phyloP scores from a whole-genome alignment of 2,888 invertebrate species.

The Trimorus sp. region DNA sequence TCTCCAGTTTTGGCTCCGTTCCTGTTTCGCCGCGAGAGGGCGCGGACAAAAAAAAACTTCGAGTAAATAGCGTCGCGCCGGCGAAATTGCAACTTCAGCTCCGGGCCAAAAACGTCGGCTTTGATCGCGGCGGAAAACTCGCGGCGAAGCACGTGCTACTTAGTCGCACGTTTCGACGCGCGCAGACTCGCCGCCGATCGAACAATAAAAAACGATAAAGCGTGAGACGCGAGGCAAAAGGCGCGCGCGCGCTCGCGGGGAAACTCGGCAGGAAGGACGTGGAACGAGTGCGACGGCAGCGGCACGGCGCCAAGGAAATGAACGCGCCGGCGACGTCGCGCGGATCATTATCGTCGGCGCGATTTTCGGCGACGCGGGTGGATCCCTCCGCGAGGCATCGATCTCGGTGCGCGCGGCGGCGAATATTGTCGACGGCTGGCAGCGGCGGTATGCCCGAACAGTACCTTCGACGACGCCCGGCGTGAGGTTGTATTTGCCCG shows the following conservation, averaged over 20 bases:
- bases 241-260: neutral
- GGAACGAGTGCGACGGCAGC: neutral
- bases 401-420: conserved; percentile 47
- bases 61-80: too few species aligned
- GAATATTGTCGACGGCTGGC: conserved; percentile 58
- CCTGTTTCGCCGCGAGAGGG: too few species aligned
- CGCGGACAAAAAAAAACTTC: too few species aligned
- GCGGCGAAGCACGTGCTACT: conserved; percentile 35
- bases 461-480: conserved; percentile 55
- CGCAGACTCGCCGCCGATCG: conserved; percentile 18
- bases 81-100: too few species aligned
- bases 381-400: conserved; percentile 51
- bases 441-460: conserved; percentile 60
- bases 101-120: conserved; percentile 2
- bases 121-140: conserved; percentile 20
- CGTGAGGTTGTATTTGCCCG: conserved; percentile 60
- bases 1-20: too few species aligned
- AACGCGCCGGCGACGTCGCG: conserved; percentile 32
- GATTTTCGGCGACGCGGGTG: conserved; percentile 32
- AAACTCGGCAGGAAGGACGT: neutral
- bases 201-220: conserved; percentile 20
- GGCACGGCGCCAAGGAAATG: conserved; percentile 23
- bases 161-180: conserved; percentile 20
- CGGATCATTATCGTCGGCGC: conserved; percentile 30
- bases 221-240: neutral